phyloP scores from a whole-genome alignment of 2,797 vertebrate genomes.

The Sphaeramia orbicularis region DNA sequence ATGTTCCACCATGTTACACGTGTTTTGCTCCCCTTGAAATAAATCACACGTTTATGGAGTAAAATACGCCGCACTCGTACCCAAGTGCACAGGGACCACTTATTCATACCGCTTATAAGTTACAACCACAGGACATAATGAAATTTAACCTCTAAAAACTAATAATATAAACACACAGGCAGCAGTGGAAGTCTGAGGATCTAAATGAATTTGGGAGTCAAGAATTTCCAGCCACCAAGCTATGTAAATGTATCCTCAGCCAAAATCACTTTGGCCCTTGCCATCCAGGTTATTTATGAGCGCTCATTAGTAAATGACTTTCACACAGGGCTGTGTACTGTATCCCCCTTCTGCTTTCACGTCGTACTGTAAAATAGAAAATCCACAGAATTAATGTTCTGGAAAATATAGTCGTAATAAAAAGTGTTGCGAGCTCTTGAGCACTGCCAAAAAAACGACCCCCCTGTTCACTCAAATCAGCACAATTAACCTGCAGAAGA shows the following conservation, averaged over 20 bases:
- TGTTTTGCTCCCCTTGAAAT: slow-evolving; percentile 34
- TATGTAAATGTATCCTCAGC: slow-evolving; percentile 70
- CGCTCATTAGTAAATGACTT: slow-evolving; percentile 81
- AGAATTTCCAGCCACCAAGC: slow-evolving; percentile 39
- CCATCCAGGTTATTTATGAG: slow-evolving; percentile 76
- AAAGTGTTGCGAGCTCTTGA: slow-evolving; percentile 51
- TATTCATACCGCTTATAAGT: slow-evolving; percentile 52
- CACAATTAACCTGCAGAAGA: slow-evolving; percentile 78
- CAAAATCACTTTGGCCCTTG: slow-evolving; percentile 66
- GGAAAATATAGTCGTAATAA: slow-evolving; percentile 80
- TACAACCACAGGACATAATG: slow-evolving; percentile 52
- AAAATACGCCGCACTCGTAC: slow-evolving; percentile 26
- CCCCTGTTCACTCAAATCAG: slow-evolving; percentile 65
- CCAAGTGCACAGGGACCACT: slow-evolving; percentile 48
- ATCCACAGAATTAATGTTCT: slow-evolving; percentile 77
- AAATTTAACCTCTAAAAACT: slow-evolving; percentile 63
- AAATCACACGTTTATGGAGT: slow-evolving; percentile 51
- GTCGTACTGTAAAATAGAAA: slow-evolving; percentile 60
- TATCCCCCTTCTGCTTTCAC: slow-evolving; percentile 57
- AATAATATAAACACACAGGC: slow-evolving; percentile 54
- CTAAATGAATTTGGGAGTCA: slow-evolving; percentile 46
- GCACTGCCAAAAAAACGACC: slow-evolving; percentile 32
- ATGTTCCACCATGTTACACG: slow-evolving; percentile 27
- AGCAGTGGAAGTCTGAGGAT: slow-evolving; percentile 37
- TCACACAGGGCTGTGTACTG: slow-evolving; percentile 63